phyloP scores from a whole-genome alignment of 2,888 invertebrate genomes.

The Lysandra coridon region DNA sequence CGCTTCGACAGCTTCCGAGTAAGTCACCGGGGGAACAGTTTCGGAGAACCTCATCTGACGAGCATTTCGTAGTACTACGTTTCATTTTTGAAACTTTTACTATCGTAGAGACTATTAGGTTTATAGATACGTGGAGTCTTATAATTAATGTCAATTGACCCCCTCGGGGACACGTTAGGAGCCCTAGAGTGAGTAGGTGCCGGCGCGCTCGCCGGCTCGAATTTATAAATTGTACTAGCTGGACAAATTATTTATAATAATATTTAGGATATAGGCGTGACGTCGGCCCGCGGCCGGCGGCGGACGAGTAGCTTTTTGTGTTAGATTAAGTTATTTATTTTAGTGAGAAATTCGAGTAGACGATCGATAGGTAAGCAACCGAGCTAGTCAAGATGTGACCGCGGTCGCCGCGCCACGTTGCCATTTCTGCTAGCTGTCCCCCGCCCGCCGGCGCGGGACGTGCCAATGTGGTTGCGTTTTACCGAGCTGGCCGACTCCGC shows the following conservation, averaged over 20 bases:
- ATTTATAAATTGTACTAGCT: constrained; percentile 64
- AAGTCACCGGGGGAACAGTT: constrained; percentile 43
- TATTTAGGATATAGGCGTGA: constrained; percentile 53
- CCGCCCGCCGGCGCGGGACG: constrained; percentile 22
- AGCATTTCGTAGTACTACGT: constrained; percentile 75
- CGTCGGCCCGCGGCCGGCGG: constrained; percentile 39
- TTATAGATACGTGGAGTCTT: constrained; percentile 52
- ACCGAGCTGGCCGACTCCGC: background rate
- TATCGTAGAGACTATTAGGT: constrained; percentile 73
- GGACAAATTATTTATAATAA: constrained; percentile 77
- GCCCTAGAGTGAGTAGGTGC: constrained; percentile 55
- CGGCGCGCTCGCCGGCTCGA: constrained; percentile 52
- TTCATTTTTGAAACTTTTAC: constrained; percentile 74
- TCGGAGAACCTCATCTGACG: constrained; percentile 66
- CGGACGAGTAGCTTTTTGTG: constrained; percentile 53
- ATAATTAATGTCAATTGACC: constrained; percentile 56
- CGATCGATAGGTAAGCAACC: constrained; percentile 71
- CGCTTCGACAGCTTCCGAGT: constrained; percentile 47
- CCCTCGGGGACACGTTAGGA: constrained; percentile 2
- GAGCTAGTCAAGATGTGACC: constrained; percentile 74
- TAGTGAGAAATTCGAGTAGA: constrained; percentile 69
- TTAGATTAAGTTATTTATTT: constrained; percentile 76
- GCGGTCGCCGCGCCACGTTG: constrained; percentile 60
- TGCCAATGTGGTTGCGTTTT: constrained; percentile 19
- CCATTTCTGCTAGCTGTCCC: constrained; percentile 63